A percentile compares a stretch with the other conserved stretches of the same genome.
Evolutionary conservation across 2,888 invertebrate species (phyloP).

Genomic region (Dioctria linearis): DNA sequence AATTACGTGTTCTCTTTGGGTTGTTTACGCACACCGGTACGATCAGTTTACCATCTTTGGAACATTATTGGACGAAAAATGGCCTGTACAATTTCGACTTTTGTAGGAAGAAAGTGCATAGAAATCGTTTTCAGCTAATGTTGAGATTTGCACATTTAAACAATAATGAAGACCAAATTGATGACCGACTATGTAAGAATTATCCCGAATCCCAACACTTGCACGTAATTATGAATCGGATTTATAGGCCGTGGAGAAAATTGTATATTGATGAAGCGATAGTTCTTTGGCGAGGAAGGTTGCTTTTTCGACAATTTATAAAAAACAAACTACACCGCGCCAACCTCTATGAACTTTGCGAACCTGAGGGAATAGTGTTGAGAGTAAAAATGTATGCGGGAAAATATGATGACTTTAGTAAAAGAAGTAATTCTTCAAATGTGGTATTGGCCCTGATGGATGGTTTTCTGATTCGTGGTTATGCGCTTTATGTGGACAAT

Average conservation of each 20-base stretch:
- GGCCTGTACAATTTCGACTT: background rate
- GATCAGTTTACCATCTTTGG: background rate
- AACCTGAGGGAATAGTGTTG: background rate
- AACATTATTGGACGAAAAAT: background rate
- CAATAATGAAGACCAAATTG: conserved; percentile 28
- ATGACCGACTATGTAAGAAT: no score
- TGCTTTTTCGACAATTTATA: background rate
- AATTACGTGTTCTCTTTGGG: no score
- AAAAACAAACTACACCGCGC: background rate
- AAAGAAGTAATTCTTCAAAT: conserved; percentile 20
- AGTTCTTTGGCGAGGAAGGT: conserved; percentile 12
- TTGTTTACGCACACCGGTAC: no score
- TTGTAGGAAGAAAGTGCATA: no score
- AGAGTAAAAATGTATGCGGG: conserved; percentile 14
- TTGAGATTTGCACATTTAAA: conserved; percentile 29
- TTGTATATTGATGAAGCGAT: conserved; percentile 20
- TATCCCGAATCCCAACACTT: no score
- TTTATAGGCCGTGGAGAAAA: no score
- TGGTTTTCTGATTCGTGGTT: background rate
- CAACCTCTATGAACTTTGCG: conserved; percentile 1
- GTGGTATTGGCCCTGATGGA: conserved; percentile 10
- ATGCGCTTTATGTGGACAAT: no score
- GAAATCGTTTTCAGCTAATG: no score
- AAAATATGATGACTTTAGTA: background rate
- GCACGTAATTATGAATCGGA: no score